Conservation (phyloP, 2,888 invertebrate genomes). For the Yponomeuta cagnagella region DNA sequence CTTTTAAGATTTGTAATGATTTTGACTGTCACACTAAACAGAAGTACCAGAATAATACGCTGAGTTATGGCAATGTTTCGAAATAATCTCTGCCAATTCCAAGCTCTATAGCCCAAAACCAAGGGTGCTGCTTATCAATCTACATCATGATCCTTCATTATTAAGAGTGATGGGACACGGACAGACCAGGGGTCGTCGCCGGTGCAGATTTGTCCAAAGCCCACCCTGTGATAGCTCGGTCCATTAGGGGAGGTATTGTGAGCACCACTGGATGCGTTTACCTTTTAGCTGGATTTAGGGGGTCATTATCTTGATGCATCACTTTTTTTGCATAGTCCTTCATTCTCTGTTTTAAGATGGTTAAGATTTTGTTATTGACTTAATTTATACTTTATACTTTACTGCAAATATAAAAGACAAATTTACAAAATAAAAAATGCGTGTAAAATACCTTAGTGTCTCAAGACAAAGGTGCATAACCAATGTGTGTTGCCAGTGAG, state of each 20-base stretch:
- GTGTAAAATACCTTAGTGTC: too few relatives aligned
- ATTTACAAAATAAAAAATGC: too few relatives aligned
- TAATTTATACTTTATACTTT: too few relatives aligned
- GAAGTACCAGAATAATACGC: too few relatives aligned
- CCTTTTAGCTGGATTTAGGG: conserved; percentile 17
- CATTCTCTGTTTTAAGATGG: background rate
- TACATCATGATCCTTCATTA: conserved; percentile 71
- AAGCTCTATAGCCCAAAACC: conserved; percentile 31
- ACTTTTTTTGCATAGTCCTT: background rate
- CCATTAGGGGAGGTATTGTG: conserved; percentile 4
- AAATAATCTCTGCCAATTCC: background rate
- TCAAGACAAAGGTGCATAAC: too few relatives aligned
- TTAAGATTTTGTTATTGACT: too few relatives aligned
- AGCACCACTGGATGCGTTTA: background rate
- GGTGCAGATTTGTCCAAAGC: conserved; percentile 67
- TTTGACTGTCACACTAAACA: too few relatives aligned
- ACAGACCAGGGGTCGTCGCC: conserved; percentile 29
- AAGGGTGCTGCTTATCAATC: conserved; percentile 68
- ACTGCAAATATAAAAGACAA: too few relatives aligned
- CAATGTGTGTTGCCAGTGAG: too few relatives aligned
- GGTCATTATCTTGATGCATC: conserved; percentile 23
- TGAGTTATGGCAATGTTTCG: too few relatives aligned
- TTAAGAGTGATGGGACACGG: conserved; percentile 65
- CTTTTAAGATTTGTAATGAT: too few relatives aligned
- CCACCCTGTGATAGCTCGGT: conserved; percentile 29